Evolutionary conservation across 2,797 vertebrate genomes (phyloP).

Genomic region (Oryzias sinensis): DNA sequence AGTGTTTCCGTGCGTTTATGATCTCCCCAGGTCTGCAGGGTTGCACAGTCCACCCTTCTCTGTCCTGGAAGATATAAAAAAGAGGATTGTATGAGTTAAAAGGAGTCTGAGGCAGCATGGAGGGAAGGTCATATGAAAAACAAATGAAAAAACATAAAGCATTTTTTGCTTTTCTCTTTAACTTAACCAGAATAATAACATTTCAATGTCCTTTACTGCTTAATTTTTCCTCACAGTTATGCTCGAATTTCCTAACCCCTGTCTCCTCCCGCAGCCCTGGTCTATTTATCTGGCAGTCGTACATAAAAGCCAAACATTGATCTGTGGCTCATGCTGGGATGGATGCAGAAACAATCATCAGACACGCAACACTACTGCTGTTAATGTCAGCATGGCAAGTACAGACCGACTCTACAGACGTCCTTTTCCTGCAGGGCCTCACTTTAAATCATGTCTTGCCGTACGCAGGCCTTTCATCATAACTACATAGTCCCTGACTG

Average conservation of each 20-base stretch:
- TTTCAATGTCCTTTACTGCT: no score
- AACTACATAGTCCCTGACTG: no score
- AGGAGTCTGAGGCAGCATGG: conserved; percentile 18
- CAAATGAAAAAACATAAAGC: conserved; percentile 49
- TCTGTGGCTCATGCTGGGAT: conserved; percentile 22
- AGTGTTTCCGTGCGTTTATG: conserved; percentile 56
- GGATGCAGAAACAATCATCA: conserved; percentile 10
- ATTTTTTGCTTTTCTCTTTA: not conserved
- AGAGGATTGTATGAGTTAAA: conserved; percentile 44
- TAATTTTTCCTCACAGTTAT: not conserved
- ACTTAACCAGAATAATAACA: no score
- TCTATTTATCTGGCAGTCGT: conserved; percentile 39
- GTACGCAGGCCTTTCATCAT: no score
- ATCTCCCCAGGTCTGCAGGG: conserved; percentile 59
- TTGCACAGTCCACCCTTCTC: conserved; percentile 45
- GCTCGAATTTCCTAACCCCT: not conserved
- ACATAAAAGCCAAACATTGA: conserved; percentile 51
- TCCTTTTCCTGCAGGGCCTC: no score
- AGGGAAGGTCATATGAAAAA: conserved; percentile 52
- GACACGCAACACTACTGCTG: not conserved
- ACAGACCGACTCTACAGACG: not conserved
- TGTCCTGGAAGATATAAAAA: conserved; percentile 66
- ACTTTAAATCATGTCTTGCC: no score
- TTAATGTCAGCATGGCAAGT: conserved; percentile 3
- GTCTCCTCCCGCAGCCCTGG: conserved; percentile 3